These are phyloP conservation scores for Spilarctia lutea DNA, from an alignment of 2,888 invertebrate genomes.

Conservation along the genomic window DNA sequence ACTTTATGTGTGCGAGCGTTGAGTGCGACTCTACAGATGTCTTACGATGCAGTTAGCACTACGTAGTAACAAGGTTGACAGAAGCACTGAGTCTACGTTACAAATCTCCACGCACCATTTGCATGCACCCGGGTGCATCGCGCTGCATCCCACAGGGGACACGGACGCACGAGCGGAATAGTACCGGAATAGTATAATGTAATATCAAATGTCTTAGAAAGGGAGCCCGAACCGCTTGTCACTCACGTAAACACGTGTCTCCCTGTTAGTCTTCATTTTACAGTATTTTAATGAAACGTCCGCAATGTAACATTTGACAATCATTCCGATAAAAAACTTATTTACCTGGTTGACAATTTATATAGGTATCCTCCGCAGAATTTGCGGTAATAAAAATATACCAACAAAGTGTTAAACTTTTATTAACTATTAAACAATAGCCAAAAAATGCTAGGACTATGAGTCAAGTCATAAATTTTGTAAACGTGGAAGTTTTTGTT, in stretches of 20 bases:
- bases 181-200: conserved; percentile 82
- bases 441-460: conserved; percentile 72
- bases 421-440: conserved; percentile 76
- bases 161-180: conserved; percentile 47
- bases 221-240: conserved; percentile 58
- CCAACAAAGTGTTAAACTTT: conserved; percentile 78
- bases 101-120: conserved; percentile 84
- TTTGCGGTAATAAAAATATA: conserved; percentile 64
- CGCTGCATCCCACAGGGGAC: conserved; percentile 60
- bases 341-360: conserved; percentile 31
- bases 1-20: conserved; percentile 19
- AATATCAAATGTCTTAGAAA: conserved; percentile 79
- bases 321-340: conserved; percentile 15
- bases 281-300: conserved; percentile 15
- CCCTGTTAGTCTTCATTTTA: conserved; percentile 21
- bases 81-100: conserved; percentile 68
- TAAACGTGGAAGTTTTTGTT: conserved; percentile 75
- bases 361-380: conserved; percentile 56
- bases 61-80: conserved; percentile 71
- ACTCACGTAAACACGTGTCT: conserved; percentile 27
- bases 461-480: conserved; percentile 76
- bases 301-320: conserved; percentile 7
- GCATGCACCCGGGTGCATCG: conserved; percentile 79
- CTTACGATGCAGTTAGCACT: conserved; percentile 26
- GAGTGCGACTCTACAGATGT: conserved; percentile 58